phyloP scores from a whole-genome alignment of 2,113 vertebrate genomes.

The Talpa occidentalis region DNA sequence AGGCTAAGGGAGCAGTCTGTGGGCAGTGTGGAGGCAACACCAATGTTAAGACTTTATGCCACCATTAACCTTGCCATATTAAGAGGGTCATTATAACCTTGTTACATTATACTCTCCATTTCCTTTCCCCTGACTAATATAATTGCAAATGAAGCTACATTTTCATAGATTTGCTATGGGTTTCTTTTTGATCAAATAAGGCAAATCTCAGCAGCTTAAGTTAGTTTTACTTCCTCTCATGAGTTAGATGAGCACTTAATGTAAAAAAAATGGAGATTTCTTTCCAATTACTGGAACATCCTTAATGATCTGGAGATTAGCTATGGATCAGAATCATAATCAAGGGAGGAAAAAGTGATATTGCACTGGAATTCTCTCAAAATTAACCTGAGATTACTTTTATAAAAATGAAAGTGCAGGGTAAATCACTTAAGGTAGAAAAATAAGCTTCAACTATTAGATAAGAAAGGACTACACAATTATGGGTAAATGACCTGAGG shows the following conservation, averaged over 20 bases:
- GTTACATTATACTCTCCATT: conserved; percentile 75
- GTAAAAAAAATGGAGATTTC: conserved; percentile 62
- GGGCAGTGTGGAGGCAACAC: background rate
- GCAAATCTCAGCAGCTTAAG: conserved; percentile 68
- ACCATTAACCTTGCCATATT: conserved; percentile 25
- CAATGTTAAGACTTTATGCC: background rate
- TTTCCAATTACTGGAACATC: conserved; percentile 70
- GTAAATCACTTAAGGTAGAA: conserved; percentile 48
- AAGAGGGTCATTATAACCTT: conserved; percentile 69
- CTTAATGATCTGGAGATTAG: conserved; percentile 79
- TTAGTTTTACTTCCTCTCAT: conserved; percentile 55
- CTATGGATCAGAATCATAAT: conserved; percentile 78
- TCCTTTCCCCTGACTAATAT: conserved; percentile 72
- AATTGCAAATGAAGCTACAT: conserved; percentile 75
- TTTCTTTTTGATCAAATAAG: conserved; percentile 76
- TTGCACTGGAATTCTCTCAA: conserved; percentile 71
- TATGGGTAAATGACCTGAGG: conserved; percentile 70
- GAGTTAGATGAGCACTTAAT: conserved; percentile 73
- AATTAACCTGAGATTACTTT: conserved; percentile 75
- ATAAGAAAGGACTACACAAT: conserved; percentile 61
- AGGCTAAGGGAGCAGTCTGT: background rate
- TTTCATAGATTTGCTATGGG: conserved; percentile 71
- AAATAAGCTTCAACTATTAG: conserved; percentile 72
- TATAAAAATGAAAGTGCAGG: conserved; percentile 60
- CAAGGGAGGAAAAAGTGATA: conserved; percentile 49